Evolutionary conservation across 2,888 invertebrate genomes (phyloP), one percentile per base, ranked within the genome.

Genomic region (Cosmorhoe ocellata): DNA sequence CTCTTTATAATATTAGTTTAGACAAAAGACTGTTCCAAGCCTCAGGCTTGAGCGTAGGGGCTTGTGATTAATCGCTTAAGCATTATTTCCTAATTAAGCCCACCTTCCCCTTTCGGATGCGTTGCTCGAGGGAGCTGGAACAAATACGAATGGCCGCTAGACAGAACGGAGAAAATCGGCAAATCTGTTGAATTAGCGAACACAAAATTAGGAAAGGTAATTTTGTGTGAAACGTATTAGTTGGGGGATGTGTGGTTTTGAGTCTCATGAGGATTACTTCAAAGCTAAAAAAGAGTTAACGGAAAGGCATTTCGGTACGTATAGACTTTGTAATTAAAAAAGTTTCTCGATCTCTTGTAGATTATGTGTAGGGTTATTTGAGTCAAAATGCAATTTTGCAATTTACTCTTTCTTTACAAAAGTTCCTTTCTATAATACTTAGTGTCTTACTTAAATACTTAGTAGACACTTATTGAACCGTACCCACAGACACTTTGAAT

Each of bases 1-100:
- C n/a, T n/a, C n/a, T n/a, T n/a, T n/a, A n/a, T n/a, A n/a, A n/a
- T n/a, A n/a, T n/a, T n/a, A n/a, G n/a, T n/a, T n/a, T n/a, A n/a
- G n/a, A n/a, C 18, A 18, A 18, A 18, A 18, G 18, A 18, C 18
- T 18, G 18, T 18, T 18, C 18, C 18, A 18, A 18, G 18, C 18
- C 18, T 18, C 18, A 18, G 67, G 67, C 66, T 71, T 6, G 24
- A 24, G 59, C 54, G 41, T 49, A 51, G 66, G 76, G 76, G 79
- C 76, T 79, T 76, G 84, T 89, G 87, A 90, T 90, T 87, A 89
- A 90, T 89, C 81, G 89, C 76, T 79, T 75, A 75, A 74, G 81
- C 81, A 87, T 89, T 89, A 89, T 85, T 90, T 86, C 81, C 88
- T 84, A 89, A 90, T 89, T 89, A 88, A 87, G 81, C 81, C 74